Evolutionary conservation across 2,888 invertebrate species (phyloP), one percentile per base, ranked within the genome.

Genomic region (Eremobia ochroleuca): DNA sequence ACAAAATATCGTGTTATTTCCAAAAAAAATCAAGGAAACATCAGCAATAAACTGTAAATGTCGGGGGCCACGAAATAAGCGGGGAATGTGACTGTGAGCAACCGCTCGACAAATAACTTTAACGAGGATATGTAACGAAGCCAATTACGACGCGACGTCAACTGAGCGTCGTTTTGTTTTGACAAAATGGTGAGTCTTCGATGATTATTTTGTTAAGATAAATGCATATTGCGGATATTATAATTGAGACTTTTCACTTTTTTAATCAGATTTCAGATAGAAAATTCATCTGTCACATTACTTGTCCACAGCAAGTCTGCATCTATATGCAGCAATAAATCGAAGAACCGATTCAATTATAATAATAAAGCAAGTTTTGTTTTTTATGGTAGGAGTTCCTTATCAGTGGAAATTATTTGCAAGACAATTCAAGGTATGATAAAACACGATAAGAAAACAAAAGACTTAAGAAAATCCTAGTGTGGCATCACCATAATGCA

Each of bases 81-180:
- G 69, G 21, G 18, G n/a, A 64, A 64, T 67, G 69, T 70, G n/a
- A 64, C 61, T 67, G 69, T 70, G 55, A 71, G 64, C 52, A 34
- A 67, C 46, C 76, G 31, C 70, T 74, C 79, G 77, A 82, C 76
- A 87, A 84, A 87, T 85, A 79, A 81, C 69, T 80, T 85, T 85
- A 88, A 86, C 77, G 83, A 85, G 83, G 73, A 81, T 67, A 75
- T 79, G 77, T 86, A 84, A 86, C 83, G 87, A 79, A 73, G 74
- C 87, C 88, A 89, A 91, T 91, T 91, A 89, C 85, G 66, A 73
- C 31, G 77, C 73, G 61, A 59, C 72, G 78, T 85, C 80, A 82
- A 83, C 66, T 79, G 70, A 81, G 65, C 71, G 73, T 40, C 83
- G 77, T 89, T 87, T 83, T 86, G 79, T 86, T 85, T 82, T 89